A percentile compares a stretch with the other conserved stretches of the same genome.
These are phyloP conservation scores for Gallinago nigripennis DNA, from an alignment of 2,797 vertebrate genomes.

Conservation along the genomic window DNA sequence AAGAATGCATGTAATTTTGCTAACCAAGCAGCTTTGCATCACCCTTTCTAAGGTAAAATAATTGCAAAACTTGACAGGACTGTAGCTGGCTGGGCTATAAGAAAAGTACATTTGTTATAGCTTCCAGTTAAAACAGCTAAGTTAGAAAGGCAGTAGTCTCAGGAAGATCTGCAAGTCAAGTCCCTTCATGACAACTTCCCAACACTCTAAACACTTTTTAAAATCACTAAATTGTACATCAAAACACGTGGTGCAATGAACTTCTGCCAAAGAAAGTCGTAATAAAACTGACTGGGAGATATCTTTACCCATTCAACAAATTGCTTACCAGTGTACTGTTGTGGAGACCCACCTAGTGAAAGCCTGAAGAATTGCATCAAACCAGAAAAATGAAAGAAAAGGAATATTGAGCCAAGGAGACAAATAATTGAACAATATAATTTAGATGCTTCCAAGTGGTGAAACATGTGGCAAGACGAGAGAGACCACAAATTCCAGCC, in stretches of 20 bases:
- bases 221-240: background rate
- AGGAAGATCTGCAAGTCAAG: background rate
- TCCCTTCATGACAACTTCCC: background rate
- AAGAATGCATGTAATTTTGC: background rate
- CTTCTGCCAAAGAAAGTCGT: background rate
- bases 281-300: background rate
- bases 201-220: background rate
- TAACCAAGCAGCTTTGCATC: background rate
- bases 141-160: background rate
- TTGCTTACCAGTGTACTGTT: background rate
- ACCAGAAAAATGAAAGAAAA: background rate
- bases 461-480: constrained; percentile 20
- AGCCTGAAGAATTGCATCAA: constrained; percentile 28
- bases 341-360: constrained; percentile 65
- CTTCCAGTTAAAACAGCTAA: background rate
- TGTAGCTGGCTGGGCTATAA: background rate
- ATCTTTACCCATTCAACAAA: background rate
- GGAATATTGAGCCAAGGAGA: background rate
- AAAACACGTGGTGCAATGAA: background rate
- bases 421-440: constrained; percentile 6
- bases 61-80: background rate
- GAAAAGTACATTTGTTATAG: background rate
- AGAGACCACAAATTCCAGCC: background rate
- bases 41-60: background rate
- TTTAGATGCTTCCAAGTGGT: constrained; percentile 17